Base-by-base conservation (phyloP, 2,888 invertebrate genomes). In the Morpho helenor region DNA sequence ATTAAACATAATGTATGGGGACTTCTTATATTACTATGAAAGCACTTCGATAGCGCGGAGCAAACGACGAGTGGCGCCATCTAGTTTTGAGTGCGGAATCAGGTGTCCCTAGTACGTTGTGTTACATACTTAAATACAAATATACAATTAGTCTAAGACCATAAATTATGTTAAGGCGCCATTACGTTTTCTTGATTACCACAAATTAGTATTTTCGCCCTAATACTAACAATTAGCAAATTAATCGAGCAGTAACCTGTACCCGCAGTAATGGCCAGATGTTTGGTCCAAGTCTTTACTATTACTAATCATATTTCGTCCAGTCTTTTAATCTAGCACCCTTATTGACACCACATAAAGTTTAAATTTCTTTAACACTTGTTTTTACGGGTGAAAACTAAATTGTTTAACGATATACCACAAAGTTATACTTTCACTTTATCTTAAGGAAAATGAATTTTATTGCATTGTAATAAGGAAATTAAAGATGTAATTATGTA, bases 181-280 rank as follows among this genome's bases (percentile, higher is more conserved):
- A 31, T 49, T 49, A 49, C 42, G 40, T 55, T 46, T 46, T 46
- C 22, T 45, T 45, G 10, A 10, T 45, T 45, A 45, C 10, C 31
- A 31, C 31, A 31, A 31, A 31, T 31, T 31, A 31, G 31, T 53
- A 48, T 40, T 53, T 53, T 53, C 44, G 49, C 53, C 53, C 52
- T 52, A 53, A 53, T 49, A 54, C 57, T 58, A 46, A 59, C 60
- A 66, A 66, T 66, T 62, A 63, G 60, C 63, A 64, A 63, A 63
- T 66, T 66, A 66, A 66, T 66, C 59, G 62, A 59, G 51, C 56
- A 55, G 59, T 62, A 60, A 66, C 60, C 57, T 60, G 53, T 45
- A 44, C 52, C 61, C 51, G 53, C 59, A 56, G 52, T 63, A 64
- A 62, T 55, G 61, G 56, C 59, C 58, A 55, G 60, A 56, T 52